phyloP scores from a whole-genome alignment of 2,888 invertebrate genomes.

The Sphaerophoria rueppellii region DNA sequence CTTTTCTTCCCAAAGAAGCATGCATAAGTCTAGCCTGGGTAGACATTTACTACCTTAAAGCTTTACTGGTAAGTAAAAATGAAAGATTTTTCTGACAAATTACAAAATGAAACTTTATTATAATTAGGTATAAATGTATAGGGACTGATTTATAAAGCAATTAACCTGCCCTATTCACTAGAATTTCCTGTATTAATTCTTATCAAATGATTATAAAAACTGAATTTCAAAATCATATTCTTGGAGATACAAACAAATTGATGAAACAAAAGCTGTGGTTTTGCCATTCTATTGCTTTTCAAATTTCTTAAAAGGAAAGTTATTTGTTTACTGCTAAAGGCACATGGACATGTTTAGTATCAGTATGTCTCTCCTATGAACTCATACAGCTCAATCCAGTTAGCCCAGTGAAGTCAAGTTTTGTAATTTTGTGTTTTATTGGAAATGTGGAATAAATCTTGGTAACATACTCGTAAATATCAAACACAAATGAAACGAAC shows the following conservation, averaged over 20 bases:
- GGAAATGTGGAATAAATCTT: constrained; percentile 2
- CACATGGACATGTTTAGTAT: constrained; percentile 62
- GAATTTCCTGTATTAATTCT: constrained; percentile 21
- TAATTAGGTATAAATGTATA: constrained; percentile 20
- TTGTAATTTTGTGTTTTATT: neutral
- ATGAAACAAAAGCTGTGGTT: constrained; percentile 2
- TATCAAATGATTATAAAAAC: constrained; percentile 21
- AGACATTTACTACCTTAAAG: too few species aligned
- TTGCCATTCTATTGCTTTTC: constrained; percentile 28
- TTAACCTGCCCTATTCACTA: constrained; percentile 24
- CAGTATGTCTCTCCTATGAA: constrained; percentile 15
- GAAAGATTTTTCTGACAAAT: neutral
- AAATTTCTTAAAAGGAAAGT: constrained; percentile 32
- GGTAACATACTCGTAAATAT: neutral
- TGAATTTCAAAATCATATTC: neutral
- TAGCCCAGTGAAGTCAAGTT: constrained; percentile 31
- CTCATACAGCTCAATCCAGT: constrained; percentile 60
- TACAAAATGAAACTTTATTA: constrained; percentile 69
- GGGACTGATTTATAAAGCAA: constrained; percentile 20
- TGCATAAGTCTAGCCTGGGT: too few species aligned
- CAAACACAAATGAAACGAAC: too few species aligned
- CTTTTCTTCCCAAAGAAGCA: neutral
- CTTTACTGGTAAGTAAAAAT: neutral
- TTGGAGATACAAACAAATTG: neutral
- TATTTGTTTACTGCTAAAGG: constrained; percentile 58